Evolutionary conservation across 2,888 invertebrate species (phyloP).

Genomic region (Frankliniella fusca): DNA sequence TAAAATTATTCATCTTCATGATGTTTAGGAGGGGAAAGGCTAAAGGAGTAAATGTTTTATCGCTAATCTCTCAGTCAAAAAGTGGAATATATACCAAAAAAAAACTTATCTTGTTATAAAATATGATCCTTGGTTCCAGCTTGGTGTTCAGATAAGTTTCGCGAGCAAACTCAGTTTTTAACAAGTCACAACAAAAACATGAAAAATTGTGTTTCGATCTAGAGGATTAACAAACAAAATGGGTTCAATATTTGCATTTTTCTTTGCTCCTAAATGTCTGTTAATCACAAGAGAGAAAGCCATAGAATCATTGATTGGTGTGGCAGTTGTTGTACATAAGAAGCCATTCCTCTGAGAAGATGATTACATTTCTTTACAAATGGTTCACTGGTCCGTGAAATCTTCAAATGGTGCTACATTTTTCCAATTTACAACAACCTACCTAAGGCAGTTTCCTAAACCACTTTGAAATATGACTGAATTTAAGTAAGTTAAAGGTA

Average conservation of each 20-base stretch:
- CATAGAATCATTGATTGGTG: not conserved
- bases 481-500: not conserved
- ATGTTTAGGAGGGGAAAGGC: not conserved
- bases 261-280: not conserved
- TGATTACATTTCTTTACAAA: not conserved
- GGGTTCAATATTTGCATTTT: not conserved
- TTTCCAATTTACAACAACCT: not conserved
- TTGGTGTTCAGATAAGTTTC: not conserved
- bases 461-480: not conserved
- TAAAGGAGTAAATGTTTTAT: not conserved
- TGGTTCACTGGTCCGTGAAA: not conserved
- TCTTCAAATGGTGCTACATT: not conserved
- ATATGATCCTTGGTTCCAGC: not conserved
- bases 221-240: too few species aligned
- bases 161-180: not conserved
- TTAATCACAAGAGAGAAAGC: not conserved
- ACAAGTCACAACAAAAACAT: not conserved
- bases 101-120: not conserved
- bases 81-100: not conserved
- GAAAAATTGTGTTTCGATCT: not conserved
- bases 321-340: too few species aligned
- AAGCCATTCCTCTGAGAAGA: too few species aligned
- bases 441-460: not conserved
- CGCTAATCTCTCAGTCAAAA: constrained; percentile 17
- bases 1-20: not conserved